Evolutionary conservation across 2,797 vertebrate species (phyloP).

Genomic region (Capromys pilorides): DNA sequence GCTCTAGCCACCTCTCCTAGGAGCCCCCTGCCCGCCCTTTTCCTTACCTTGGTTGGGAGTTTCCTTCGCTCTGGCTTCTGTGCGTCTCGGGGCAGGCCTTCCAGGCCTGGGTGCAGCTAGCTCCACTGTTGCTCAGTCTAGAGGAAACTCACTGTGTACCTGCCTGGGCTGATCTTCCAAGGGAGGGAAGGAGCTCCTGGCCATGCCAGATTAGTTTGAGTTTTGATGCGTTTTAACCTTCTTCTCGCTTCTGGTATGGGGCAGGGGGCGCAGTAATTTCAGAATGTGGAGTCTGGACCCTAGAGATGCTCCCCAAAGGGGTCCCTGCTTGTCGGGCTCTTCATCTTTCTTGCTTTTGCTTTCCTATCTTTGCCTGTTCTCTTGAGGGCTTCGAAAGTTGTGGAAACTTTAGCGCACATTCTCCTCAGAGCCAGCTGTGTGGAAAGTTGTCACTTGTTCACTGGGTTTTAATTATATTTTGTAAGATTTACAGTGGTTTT

Average conservation of each 20-base stretch:
- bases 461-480: conserved; percentile 58
- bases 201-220: neutral
- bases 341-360: conserved; percentile 66
- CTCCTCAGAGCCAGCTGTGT: neutral
- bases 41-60: conserved; percentile 61
- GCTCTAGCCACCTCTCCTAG: conserved; percentile 79
- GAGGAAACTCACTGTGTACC: conserved; percentile 30
- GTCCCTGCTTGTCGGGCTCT: neutral
- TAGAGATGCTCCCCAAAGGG: neutral
- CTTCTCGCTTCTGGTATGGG: neutral
- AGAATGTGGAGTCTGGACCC: neutral
- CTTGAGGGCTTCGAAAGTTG: neutral
- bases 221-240: conserved; percentile 6
- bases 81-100: conserved; percentile 52
- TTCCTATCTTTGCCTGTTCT: neutral
- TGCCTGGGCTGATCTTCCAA: neutral
- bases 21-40: conserved; percentile 52
- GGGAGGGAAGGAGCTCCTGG: neutral
- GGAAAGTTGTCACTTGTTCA: conserved; percentile 28
- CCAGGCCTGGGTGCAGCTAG: neutral
- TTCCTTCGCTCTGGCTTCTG: neutral
- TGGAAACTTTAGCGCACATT: neutral
- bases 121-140: neutral
- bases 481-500: conserved; percentile 44
- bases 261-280: neutral